Evolutionary conservation across 2,888 invertebrate genomes (phyloP).

Genomic region (Pollenia labialis): DNA sequence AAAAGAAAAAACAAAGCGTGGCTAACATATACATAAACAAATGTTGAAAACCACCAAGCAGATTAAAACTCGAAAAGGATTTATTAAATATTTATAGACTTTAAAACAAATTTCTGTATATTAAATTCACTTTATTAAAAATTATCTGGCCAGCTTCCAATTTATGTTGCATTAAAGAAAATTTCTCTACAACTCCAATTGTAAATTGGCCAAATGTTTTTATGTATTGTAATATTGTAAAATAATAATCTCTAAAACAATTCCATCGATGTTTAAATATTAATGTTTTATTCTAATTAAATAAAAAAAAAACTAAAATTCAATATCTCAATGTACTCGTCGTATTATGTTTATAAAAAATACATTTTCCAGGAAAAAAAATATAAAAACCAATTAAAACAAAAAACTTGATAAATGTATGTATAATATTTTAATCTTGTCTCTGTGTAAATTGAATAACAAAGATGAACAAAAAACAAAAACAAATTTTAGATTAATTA

Average conservation of each 20-base stretch:
- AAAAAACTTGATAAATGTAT: conserved; percentile 61
- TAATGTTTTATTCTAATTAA: conserved; percentile 59
- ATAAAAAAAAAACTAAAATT: conserved; percentile 38
- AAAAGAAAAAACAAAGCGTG: conserved; percentile 20
- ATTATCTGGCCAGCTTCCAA: neutral
- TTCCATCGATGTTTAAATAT: conserved; percentile 63
- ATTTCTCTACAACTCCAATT: neutral
- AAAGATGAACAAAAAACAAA: conserved; percentile 31
- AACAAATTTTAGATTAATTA: conserved; percentile 76
- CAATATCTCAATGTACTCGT: conserved; percentile 71
- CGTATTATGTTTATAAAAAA: conserved; percentile 59
- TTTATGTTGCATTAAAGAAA: neutral
- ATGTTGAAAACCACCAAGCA: neutral
- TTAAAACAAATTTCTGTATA: neutral
- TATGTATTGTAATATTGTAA: conserved; percentile 63
- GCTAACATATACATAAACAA: conserved; percentile 14
- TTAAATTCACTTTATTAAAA: conserved; percentile 27
- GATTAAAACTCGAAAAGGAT: neutral
- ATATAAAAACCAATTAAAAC: conserved; percentile 32
- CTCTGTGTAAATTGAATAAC: conserved; percentile 72
- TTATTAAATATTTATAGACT: neutral
- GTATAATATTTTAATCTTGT: conserved; percentile 76
- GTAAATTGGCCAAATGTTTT: conserved; percentile 28
- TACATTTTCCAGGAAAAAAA: conserved; percentile 20
- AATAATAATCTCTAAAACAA: conserved; percentile 53